A percentile compares a stretch with the other conserved stretches of the same genome.
phyloP scores from a whole-genome alignment of 2,797 vertebrate species.

The Cossypha dichroa region DNA sequence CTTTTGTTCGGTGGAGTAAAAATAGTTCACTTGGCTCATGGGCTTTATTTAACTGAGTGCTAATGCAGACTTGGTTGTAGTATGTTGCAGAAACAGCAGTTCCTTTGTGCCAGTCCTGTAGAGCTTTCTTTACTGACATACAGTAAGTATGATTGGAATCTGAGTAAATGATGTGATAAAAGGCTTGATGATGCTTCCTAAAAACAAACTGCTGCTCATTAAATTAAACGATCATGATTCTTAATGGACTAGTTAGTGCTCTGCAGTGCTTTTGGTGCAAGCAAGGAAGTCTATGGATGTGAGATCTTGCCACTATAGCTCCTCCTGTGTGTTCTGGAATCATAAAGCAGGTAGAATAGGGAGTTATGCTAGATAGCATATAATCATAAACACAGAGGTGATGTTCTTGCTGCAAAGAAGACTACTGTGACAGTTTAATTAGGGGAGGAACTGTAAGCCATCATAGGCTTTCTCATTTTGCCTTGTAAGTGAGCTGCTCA shows the following conservation, averaged over 20 bases:
- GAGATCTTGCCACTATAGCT: not conserved
- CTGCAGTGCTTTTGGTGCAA: not conserved
- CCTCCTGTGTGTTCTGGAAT: not conserved
- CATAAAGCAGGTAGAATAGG: not conserved
- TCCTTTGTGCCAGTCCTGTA: not conserved
- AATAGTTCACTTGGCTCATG: conserved; percentile 26
- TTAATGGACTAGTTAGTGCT: not conserved
- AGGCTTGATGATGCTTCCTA: not conserved
- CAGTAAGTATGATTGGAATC: not conserved
- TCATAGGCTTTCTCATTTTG: not conserved
- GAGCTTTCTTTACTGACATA: not conserved
- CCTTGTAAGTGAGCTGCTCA: not conserved
- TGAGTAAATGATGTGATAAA: not conserved
- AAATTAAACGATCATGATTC: not conserved
- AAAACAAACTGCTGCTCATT: not conserved
- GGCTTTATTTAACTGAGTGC: not conserved
- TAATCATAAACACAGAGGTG: not conserved
- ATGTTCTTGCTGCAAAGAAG: not conserved
- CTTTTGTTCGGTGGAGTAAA: conserved; percentile 33
- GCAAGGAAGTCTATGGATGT: not conserved
- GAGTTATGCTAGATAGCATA: not conserved
- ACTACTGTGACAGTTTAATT: not conserved
- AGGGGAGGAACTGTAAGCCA: not conserved
- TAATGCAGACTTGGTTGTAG: not conserved
- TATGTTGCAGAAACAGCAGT: conserved; percentile 29